phyloP scores from a whole-genome alignment of 2,113 vertebrate genomes.

The Pipa parva region DNA sequence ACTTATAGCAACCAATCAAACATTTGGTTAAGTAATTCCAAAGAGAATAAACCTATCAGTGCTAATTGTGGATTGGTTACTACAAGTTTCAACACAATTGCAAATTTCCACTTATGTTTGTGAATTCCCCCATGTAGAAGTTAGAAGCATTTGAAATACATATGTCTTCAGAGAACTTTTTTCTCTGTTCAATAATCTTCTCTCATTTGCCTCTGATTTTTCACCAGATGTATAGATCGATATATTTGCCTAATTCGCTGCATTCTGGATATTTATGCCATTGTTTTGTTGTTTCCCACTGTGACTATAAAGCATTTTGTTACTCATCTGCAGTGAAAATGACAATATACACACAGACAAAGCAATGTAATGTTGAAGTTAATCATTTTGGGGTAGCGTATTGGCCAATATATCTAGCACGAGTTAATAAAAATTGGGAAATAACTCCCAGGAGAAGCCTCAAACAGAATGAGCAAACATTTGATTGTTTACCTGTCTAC shows the following conservation, averaged over 20 bases:
- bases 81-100: too few relatives aligned
- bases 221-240: slow-evolving; percentile 31
- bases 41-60: too few relatives aligned
- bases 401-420: slow-evolving; percentile 33
- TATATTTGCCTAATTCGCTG: slow-evolving; percentile 28
- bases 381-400: slow-evolving; percentile 39
- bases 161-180: too few relatives aligned
- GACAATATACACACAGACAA: slow-evolving; percentile 29
- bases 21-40: too few relatives aligned
- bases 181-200: background rate
- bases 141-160: too few relatives aligned
- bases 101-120: too few relatives aligned
- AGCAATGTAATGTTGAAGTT: slow-evolving; percentile 24
- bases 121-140: too few relatives aligned
- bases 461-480: slow-evolving; percentile 32
- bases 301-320: slow-evolving; percentile 36
- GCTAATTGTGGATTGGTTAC: too few relatives aligned
- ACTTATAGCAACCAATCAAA: too few relatives aligned
- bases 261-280: slow-evolving; percentile 36
- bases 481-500: slow-evolving; percentile 37
- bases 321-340: slow-evolving; percentile 32
- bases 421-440: slow-evolving; percentile 40
- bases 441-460: slow-evolving; percentile 26
- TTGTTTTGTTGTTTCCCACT: slow-evolving; percentile 28
- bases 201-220: slow-evolving; percentile 17